These are phyloP conservation scores for Stenichneumon culpator DNA, from an alignment of 2,888 invertebrate species.

Conservation along the genomic window DNA sequence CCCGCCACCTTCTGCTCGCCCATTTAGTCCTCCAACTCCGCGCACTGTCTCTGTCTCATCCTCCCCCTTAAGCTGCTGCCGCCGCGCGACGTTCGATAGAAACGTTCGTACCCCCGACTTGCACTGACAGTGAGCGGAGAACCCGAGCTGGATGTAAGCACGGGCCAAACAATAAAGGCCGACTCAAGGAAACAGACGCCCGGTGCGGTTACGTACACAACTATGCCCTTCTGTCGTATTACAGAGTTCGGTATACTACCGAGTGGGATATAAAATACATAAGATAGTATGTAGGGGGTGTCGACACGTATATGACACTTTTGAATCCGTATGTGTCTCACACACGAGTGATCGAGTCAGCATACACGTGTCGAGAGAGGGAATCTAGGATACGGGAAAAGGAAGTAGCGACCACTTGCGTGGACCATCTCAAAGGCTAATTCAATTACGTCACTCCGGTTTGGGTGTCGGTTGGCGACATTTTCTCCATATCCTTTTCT, in stretches of 20 bases:
- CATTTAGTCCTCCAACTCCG: slow-evolving; percentile 33
- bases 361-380: slow-evolving; percentile 6
- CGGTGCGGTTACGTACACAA: not conserved
- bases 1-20: slow-evolving; percentile 31
- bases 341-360: not conserved
- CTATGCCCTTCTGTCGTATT: slow-evolving; percentile 7
- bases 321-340: not conserved
- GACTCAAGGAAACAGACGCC: slow-evolving; percentile 45
- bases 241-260: not conserved
- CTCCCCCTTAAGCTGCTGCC: slow-evolving; percentile 2
- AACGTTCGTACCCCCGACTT: slow-evolving; percentile 42
- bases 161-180: slow-evolving; percentile 51
- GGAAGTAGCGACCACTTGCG: slow-evolving; percentile 9
- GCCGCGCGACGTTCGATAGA: slow-evolving; percentile 52
- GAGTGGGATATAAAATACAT: slow-evolving; percentile 8
- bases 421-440: not conserved
- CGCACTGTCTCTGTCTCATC: slow-evolving; percentile 21
- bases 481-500: not conserved
- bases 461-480: not conserved
- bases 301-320: not conserved
- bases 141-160: slow-evolving; percentile 31
- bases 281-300: slow-evolving; percentile 4
- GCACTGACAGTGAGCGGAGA: slow-evolving; percentile 27
- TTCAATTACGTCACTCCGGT: not conserved
- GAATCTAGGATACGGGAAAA: not conserved